Evolutionary conservation across 2,113 vertebrate genomes (phyloP), one percentile per base, ranked within the genome.

Genomic region (Rhinoptilus africanus): DNA sequence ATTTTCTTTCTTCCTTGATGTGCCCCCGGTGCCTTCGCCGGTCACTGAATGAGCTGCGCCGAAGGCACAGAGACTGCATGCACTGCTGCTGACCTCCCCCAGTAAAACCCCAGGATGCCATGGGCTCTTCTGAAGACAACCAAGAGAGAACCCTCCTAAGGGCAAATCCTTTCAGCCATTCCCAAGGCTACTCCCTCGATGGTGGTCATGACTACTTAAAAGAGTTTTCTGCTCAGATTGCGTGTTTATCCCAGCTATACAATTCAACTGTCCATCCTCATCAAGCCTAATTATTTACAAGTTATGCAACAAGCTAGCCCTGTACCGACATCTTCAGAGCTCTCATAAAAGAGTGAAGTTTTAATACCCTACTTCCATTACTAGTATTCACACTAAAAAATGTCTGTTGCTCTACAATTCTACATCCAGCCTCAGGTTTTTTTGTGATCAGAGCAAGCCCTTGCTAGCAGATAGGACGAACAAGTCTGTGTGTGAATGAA

Each of bases 1-100:
- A 85, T 92, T 92, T 74, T 84, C 93, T 87, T 92, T 95, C 85
- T 84, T 92, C 75, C 80, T 87, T 79, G 41, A 92, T n/a, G 24
- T 64, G 79, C 73, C 92, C 89, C 83, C 2, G 1, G 48, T 86
- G 85, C 88, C 85, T 93, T 88, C 5, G 2, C 73, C n/a, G 68
- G 63, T 39, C 90, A 67, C 53, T 85, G 71, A 85, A 80, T 59
- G 75, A 82, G 89, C 66, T 68, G 84, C 3, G 9, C 88, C 37
- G 53, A 88, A 66, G 85, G 66, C 69, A 90, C 45, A 54, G 72
- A 82, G 84, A 71, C 35, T 26, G 37, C 41, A 78, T 26, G 41
- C 41, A 78, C 23, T 4, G 2, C 27, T 75, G 56, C 80, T 72
- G 76, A 93, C 39, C 68, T 94, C 66, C 39, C 57, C 20, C 82